Evolutionary conservation across 2,113 vertebrate species (phyloP), one percentile per base, ranked within the genome.

Genomic region (Terrapene triunguis): DNA sequence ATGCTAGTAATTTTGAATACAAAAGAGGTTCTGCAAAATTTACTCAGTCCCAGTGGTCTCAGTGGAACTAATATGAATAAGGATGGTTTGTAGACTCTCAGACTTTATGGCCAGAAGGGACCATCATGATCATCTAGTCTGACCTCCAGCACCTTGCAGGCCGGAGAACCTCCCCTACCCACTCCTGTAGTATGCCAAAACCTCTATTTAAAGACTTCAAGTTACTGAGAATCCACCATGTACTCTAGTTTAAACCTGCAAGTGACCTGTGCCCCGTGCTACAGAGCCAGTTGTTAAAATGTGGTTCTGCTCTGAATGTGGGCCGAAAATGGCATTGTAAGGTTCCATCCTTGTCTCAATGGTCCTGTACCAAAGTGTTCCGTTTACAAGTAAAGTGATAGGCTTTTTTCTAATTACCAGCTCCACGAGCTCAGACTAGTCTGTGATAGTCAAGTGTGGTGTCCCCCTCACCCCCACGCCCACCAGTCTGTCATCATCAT

Each of bases 1-100:
- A 8, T 25, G 2, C 4, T 95, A 54, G 12, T 38, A 59, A 74
- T 1, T 50, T 69, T 83, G 5, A 0, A 0, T 48, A 3, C 6
- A 2, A 21, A 89, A 84, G 48, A 53, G 55, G 19, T 3, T 3
- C 17, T 44, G 5, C 50, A 57, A 55, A 69, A 82, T 57, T 82
- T 16, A 42, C 1, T 0, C 54, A 84, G 79, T 35, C 32, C 62
- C 62, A 69, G 8, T 69, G 17, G 35, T 69, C 16, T 69, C 35
- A 69, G 13, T 65, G 32, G 32, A 65, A 17, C 35, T 69, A n/a
- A 32, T 65, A 65, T 65, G 62, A 65, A 65, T 65, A 65, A 35
- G 62, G 8, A 69, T 21, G 17, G 35, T 69, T 69, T 21, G 35
- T n/a, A n/a, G 65, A 69, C 5, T n/a, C 17, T n/a, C 17, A 76